A percentile compares a stretch with the other conserved stretches of the same genome.
Evolutionary conservation across 1,140 invertebrate species (phyloP).

Genomic region (Drosophila nigrodunni): DNA sequence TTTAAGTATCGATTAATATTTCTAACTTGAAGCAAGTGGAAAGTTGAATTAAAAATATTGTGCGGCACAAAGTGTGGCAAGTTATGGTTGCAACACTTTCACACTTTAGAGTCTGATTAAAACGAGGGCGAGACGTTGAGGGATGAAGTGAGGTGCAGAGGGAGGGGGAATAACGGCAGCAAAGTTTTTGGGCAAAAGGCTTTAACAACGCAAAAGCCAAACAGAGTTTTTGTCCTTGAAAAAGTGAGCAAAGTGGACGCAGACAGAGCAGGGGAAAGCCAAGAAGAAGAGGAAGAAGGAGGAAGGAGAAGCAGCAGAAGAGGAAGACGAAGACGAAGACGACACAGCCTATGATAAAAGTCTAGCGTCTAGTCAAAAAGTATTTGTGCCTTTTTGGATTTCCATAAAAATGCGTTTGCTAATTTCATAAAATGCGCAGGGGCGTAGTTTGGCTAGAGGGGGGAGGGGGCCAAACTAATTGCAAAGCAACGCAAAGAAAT

Average conservation of each 20-base stretch:
- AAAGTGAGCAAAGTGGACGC: constrained; percentile 46
- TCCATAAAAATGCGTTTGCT: constrained; percentile 79
- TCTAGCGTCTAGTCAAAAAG: constrained; percentile 51
- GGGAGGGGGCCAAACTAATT: constrained; percentile 66
- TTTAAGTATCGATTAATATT: too few species aligned
- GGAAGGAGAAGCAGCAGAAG: not conserved
- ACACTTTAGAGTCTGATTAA: constrained; percentile 17
- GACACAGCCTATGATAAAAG: constrained; percentile 43
- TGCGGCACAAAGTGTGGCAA: constrained; percentile 20
- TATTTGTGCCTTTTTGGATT: constrained; percentile 62
- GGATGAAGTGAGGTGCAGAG: not conserved
- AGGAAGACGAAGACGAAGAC: not conserved
- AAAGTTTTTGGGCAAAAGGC: constrained; percentile 71
- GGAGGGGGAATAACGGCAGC: constrained; percentile 1
- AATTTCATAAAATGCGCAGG: constrained; percentile 71
- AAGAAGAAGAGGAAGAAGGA: not conserved
- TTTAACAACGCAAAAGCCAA: constrained; percentile 75
- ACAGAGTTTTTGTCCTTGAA: constrained; percentile 78
- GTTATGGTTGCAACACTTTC: constrained; percentile 14
- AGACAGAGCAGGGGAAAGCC: not conserved
- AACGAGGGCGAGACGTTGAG: constrained; percentile 5
- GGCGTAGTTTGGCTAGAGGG: not conserved
- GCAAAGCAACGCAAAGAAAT: constrained; percentile 66
- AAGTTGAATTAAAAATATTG: constrained; percentile 19
- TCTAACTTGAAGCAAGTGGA: not conserved